These are phyloP conservation scores for Oligia strigilis DNA, from an alignment of 2,888 invertebrate genomes.

Conservation along the genomic window DNA sequence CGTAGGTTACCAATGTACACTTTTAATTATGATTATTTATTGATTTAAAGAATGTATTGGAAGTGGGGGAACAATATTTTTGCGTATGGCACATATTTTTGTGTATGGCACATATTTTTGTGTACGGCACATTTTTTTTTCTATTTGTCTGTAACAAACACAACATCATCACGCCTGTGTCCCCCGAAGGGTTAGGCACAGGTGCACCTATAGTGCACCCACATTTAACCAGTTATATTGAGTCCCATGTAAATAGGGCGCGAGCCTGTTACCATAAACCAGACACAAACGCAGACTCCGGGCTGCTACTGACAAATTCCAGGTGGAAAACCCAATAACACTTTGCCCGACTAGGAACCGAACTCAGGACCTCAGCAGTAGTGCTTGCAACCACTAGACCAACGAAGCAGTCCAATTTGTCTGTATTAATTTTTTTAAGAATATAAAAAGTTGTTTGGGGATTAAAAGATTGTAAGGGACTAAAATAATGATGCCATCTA, in stretches of 20 bases:
- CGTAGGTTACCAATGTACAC: constrained; percentile 48
- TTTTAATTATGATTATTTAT: constrained; percentile 64
- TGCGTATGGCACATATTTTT: not conserved
- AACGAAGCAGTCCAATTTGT: not conserved
- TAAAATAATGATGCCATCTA: not conserved
- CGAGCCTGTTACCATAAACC: not conserved
- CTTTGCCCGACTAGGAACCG: too few species aligned
- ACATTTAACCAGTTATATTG: not conserved
- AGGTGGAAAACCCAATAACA: not conserved
- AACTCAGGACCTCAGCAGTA: not conserved
- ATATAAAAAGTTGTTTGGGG: not conserved
- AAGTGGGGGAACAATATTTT: not conserved
- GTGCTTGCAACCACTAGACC: not conserved
- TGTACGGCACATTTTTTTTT: too few species aligned
- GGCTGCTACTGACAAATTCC: not conserved
- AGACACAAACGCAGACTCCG: not conserved
- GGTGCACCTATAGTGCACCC: not conserved
- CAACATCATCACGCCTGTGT: too few species aligned
- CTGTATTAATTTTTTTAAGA: not conserved
- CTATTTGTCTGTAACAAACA: too few species aligned
- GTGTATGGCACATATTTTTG: too few species aligned
- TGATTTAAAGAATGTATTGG: constrained; percentile 33
- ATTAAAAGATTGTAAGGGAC: not conserved
- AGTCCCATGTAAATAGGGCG: not conserved
- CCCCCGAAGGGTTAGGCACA: not conserved